Evolutionary conservation across 2,888 invertebrate species (phyloP).

Genomic region (Strigamia maritima): DNA sequence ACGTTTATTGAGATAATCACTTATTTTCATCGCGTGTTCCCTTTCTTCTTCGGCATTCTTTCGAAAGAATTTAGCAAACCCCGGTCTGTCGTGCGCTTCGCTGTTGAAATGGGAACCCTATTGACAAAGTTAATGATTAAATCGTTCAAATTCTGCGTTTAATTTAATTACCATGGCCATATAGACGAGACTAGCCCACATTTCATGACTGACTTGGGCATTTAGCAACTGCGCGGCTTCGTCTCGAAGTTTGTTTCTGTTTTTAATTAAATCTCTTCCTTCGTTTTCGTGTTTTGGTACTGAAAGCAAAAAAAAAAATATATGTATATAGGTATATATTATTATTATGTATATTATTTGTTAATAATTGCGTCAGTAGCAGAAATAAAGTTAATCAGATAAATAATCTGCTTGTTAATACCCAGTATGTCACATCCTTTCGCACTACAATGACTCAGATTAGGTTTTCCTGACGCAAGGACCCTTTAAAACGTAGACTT

Average conservation of each 20-base stretch:
- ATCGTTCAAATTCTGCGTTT: background rate
- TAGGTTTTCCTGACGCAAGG: background rate
- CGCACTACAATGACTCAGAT: background rate
- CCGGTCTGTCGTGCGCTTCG: slow-evolving; percentile 75
- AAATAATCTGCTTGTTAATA: background rate
- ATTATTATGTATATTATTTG: too few relatives aligned
- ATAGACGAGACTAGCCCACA: slow-evolving; percentile 32
- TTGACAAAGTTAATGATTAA: background rate
- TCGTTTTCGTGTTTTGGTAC: background rate
- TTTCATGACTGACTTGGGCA: slow-evolving; percentile 29
- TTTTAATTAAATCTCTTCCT: background rate
- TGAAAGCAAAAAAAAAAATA: background rate
- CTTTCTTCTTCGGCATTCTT: slow-evolving; percentile 81
- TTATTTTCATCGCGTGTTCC: slow-evolving; percentile 80
- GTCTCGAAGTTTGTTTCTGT: slow-evolving; percentile 3
- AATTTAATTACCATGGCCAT: slow-evolving; percentile 35
- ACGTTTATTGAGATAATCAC: slow-evolving; percentile 82
- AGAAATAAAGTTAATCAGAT: background rate
- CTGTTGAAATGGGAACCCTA: slow-evolving; percentile 75
- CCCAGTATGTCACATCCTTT: background rate
- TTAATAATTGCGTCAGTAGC: background rate
- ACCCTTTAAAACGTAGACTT: background rate
- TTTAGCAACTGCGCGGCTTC: slow-evolving; percentile 5
- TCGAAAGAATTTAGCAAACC: slow-evolving; percentile 82
- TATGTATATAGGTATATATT: too few relatives aligned